These are phyloP conservation scores for Rhinoderma darwinii DNA, from an alignment of 2,113 vertebrate genomes.

Conservation along the genomic window DNA sequence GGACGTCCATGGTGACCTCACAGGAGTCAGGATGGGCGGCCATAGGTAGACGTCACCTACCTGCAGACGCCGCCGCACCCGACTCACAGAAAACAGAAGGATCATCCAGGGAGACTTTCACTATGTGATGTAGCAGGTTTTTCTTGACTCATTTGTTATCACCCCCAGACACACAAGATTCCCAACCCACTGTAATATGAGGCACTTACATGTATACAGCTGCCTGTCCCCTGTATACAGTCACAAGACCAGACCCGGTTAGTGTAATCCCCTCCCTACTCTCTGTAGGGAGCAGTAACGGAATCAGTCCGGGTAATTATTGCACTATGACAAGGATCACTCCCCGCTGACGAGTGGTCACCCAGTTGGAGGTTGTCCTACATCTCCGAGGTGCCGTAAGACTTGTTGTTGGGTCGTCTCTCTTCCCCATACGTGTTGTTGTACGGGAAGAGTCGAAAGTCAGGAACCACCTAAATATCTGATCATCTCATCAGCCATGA, in stretches of 20 bases:
- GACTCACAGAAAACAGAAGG: not conserved
- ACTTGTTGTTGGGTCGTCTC: not conserved
- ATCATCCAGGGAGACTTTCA: not conserved
- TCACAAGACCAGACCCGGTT: not conserved
- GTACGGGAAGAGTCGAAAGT: not conserved
- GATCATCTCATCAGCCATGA: too few relatives aligned
- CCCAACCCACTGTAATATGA: not conserved
- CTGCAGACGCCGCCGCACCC: not conserved
- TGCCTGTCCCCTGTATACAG: too few relatives aligned
- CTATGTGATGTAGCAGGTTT: not conserved
- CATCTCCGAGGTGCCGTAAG: not conserved
- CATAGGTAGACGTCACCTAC: not conserved
- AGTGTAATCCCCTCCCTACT: not conserved
- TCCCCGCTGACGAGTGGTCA: not conserved
- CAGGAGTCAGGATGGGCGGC: too few relatives aligned
- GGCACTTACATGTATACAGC: not conserved
- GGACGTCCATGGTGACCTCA: not conserved
- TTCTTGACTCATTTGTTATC: not conserved
- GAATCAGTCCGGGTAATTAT: not conserved
- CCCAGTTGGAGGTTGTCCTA: not conserved
- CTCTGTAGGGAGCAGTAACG: not conserved
- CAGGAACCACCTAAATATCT: too few relatives aligned
- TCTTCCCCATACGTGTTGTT: not conserved
- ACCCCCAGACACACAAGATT: too few relatives aligned
- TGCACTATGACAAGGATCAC: not conserved